Evolutionary conservation across 2,888 invertebrate species (phyloP), one percentile per base, ranked within the genome.

Genomic region (Argyra leucocephala): DNA sequence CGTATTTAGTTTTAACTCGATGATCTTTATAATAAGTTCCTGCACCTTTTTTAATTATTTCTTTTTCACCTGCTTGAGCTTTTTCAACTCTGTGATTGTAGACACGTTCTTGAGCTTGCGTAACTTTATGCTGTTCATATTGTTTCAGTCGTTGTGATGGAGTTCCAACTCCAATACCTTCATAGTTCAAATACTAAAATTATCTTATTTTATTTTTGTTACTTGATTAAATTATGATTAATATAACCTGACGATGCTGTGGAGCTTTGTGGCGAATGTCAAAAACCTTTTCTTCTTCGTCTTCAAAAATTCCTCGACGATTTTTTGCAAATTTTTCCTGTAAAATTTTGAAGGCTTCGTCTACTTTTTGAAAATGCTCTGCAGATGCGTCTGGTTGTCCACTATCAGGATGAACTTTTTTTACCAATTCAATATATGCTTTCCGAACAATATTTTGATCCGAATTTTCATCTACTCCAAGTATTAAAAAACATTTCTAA

Each of bases 401-500:
- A 61, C 90, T 89, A 73, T 95, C 95, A 0, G 95, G 94, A 78
- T 95, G 94, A 73, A 86, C 91, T 71, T 84, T 84, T 76, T 93
- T 93, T 0, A 89, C 93, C 58, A 92, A 80, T 64, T 83, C 81
- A 62, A 93, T 79, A 74, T 90, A 94, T 2, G 91, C 88, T 69
- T 82, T 76, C 64, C 88, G 83, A 10, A 93, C 84, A 24, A 85
- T 84, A 72, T 88, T 87, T 76, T 90, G 88, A 70, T 88, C 88
- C 23, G 90, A 86, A 64, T 85, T 80, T 70, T 86, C 82, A 1
- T 84, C 79, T 37, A 93, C 81, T 65, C 86, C 86, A 37, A 93
- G 80, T 57, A 86, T 78, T 69, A 81, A 79, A 74, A 86, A 91
- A 72, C 86, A 88, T 81, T 86, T 85, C 90, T 90, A 71, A 61